Evolutionary conservation across 2,113 vertebrate genomes (phyloP).

Genomic region (Spilogale gracilis): DNA sequence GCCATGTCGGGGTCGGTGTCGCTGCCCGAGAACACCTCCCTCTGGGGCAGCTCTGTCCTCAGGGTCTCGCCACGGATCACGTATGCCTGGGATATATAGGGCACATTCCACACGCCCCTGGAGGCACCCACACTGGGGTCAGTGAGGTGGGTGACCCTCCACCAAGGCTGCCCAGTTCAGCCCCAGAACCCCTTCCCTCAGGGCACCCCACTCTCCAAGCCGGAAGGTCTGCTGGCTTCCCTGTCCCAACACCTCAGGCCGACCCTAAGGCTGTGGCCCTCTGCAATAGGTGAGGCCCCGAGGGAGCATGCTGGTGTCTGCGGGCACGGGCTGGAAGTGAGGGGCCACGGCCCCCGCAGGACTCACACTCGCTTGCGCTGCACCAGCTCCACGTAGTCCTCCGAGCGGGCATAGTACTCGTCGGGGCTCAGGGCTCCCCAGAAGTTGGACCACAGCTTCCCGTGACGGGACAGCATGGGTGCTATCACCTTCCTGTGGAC

Average conservation of each 20-base stretch:
- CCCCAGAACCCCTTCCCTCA: neutral
- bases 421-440: constrained; percentile 91
- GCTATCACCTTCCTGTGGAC: constrained; percentile 87
- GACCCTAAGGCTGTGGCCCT: fast-evolving
- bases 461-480: constrained; percentile 89
- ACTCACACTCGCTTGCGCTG: constrained; percentile 90
- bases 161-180: neutral
- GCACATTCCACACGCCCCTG: constrained; percentile 92
- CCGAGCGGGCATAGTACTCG: constrained; percentile 89
- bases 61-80: constrained; percentile 87
- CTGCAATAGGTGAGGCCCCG: neutral
- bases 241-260: neutral
- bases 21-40: constrained; percentile 84
- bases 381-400: constrained; percentile 92
- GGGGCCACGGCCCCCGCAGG: neutral
- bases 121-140: neutral
- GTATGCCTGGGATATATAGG: constrained; percentile 89
- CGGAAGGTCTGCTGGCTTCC: neutral
- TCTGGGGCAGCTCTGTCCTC: constrained; percentile 82
- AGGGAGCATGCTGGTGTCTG: neutral
- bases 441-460: constrained; percentile 93
- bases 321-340: fast-evolving
- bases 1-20: constrained; percentile 89
- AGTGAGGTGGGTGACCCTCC: neutral
- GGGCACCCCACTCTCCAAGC: neutral